Evolutionary conservation across 2,113 vertebrate species (phyloP).

Genomic region (Riparia riparia): DNA sequence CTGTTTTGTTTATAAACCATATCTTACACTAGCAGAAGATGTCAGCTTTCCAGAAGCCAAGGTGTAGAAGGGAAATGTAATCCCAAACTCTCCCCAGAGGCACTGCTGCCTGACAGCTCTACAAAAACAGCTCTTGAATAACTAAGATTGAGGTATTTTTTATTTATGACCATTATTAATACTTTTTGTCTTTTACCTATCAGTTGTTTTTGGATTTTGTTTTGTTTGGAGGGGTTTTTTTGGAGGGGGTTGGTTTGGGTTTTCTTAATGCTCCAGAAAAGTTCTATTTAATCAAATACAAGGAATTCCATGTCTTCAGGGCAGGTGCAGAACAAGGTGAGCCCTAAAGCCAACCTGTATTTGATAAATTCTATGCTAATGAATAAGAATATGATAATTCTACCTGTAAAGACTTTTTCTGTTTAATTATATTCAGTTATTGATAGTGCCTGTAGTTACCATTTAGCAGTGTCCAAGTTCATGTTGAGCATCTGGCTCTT

Average conservation of each 20-base stretch:
- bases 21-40: background rate
- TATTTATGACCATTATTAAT: background rate
- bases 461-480: background rate
- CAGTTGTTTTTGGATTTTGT: background rate
- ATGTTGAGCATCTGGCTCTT: background rate
- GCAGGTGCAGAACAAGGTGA: background rate
- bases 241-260: fast-evolving
- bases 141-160: background rate
- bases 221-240: background rate
- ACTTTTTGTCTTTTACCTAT: background rate
- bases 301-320: background rate
- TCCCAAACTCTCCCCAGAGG: background rate
- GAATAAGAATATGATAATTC: background rate
- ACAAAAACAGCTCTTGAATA: background rate
- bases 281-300: background rate
- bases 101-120: background rate
- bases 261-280: background rate
- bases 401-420: background rate
- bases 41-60: background rate
- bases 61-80: background rate
- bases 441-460: background rate
- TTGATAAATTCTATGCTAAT: background rate
- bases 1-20: background rate
- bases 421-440: background rate
- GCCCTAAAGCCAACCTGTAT: background rate